Percentiles rank a stretch among this genome's conserved stretches.
Evolutionary conservation across 2,113 vertebrate species (phyloP).

Genomic region (Esox niger): DNA sequence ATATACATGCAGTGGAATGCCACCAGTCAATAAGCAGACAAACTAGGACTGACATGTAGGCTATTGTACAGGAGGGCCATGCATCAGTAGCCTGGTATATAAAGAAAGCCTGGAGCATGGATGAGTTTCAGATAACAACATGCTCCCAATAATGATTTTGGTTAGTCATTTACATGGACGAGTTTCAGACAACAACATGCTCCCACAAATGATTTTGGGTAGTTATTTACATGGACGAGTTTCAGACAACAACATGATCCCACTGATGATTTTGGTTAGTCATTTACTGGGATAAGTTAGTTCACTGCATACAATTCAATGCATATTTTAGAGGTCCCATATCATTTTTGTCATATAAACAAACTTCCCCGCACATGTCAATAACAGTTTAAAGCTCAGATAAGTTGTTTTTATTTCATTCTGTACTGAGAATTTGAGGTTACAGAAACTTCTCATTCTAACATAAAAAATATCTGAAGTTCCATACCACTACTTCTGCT

Average conservation of each 20-base stretch:
- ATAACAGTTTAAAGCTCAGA: neutral
- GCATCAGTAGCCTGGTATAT: slow-evolving; percentile 25
- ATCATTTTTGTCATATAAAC: neutral
- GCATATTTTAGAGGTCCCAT: too few species aligned
- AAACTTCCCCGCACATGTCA: neutral
- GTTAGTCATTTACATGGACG: neutral
- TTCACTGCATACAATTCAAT: neutral
- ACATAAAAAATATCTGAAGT: neutral
- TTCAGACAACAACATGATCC: neutral
- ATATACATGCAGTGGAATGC: neutral
- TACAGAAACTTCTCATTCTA: neutral
- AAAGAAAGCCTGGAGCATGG: slow-evolving; percentile 8
- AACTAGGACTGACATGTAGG: slow-evolving; percentile 24
- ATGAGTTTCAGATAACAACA: neutral
- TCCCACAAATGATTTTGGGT: neutral
- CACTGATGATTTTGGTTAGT: neutral
- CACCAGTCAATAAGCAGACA: slow-evolving; percentile 32
- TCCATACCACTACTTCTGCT: neutral
- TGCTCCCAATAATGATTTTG: neutral
- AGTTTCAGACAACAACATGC: neutral
- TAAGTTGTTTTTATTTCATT: neutral
- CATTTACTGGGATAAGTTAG: slow-evolving; percentile 6
- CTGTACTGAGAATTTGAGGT: neutral
- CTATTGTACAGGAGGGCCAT: slow-evolving; percentile 37
- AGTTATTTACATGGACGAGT: slow-evolving; percentile 1